Percentiles rank a stretch among this genome's conserved stretches.
Conservation (phyloP, 2,888 invertebrate species). For the Xestia ashworthii region DNA sequence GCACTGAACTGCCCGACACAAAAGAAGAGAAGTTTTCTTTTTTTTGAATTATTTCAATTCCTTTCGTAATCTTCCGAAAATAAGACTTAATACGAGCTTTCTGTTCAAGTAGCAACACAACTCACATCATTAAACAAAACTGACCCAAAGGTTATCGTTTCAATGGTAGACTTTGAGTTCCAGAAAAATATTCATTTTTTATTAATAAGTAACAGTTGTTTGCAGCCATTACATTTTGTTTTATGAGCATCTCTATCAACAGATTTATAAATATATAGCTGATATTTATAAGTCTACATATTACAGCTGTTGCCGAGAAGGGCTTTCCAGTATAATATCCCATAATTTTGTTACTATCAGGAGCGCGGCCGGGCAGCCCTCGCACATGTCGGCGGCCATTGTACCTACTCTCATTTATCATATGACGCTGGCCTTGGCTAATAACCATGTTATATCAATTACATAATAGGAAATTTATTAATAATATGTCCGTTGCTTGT, state of each 20-base stretch:
- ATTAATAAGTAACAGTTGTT: not conserved
- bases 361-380: not conserved
- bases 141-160: not conserved
- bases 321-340: not conserved
- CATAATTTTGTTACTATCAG: slow-evolving; percentile 32
- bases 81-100: not conserved
- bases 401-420: slow-evolving; percentile 38
- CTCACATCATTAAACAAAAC: not conserved
- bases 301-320: not conserved
- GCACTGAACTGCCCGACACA: too few relatives aligned
- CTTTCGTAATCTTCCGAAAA: not conserved
- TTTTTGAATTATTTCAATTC: not conserved
- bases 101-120: not conserved
- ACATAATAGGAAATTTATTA: slow-evolving; percentile 34
- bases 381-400: slow-evolving; percentile 11
- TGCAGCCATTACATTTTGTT: not conserved
- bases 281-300: not conserved
- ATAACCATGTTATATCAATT: slow-evolving; percentile 42
- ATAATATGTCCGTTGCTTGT: not conserved
- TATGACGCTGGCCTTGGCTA: slow-evolving; percentile 31
- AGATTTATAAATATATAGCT: not conserved
- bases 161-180: not conserved
- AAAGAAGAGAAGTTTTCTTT: not conserved
- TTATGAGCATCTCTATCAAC: not conserved
- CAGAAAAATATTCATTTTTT: not conserved